These are phyloP conservation scores for Megaceryle maxima DNA, from an alignment of 2,113 vertebrate genomes.

Conservation along the genomic window DNA sequence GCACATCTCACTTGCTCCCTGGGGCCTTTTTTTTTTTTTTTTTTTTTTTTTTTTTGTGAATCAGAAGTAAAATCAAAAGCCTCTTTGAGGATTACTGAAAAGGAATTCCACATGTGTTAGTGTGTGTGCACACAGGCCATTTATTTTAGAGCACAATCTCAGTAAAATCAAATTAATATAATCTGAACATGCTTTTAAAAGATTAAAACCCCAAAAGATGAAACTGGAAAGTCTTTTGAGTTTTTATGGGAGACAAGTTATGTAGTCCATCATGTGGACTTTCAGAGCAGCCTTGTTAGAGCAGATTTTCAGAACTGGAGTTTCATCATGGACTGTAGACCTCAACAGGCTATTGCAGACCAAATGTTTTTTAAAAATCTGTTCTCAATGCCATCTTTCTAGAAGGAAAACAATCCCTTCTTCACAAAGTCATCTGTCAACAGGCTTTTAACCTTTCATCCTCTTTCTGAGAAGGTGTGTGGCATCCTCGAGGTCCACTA, in stretches of 20 bases:
- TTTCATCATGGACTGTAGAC: slow-evolving; percentile 15
- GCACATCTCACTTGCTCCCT: slow-evolving; percentile 74
- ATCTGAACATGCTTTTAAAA: slow-evolving; percentile 84
- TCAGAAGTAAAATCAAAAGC: slow-evolving; percentile 80
- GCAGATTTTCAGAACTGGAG: slow-evolving; percentile 23
- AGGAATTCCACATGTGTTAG: slow-evolving; percentile 83
- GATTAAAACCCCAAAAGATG: slow-evolving; percentile 77
- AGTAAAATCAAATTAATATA: slow-evolving; percentile 74
- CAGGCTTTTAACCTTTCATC: slow-evolving; percentile 2
- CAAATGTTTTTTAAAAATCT: background rate
- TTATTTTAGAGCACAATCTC: slow-evolving; percentile 71
- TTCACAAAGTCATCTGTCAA: background rate
- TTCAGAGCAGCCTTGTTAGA: slow-evolving; percentile 43
- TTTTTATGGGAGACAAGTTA: slow-evolving; percentile 77
- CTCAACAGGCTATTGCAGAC: slow-evolving; percentile 6
- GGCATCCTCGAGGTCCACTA: background rate
- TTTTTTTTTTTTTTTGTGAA: slow-evolving; percentile 63
- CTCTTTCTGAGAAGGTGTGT: background rate
- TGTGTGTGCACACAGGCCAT: slow-evolving; percentile 71
- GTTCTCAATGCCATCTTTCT: background rate
- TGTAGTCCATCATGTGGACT: slow-evolving; percentile 60
- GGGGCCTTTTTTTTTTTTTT: background rate
- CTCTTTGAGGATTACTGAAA: slow-evolving; percentile 84
- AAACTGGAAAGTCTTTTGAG: slow-evolving; percentile 75
- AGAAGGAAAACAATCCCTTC: background rate